A percentile compares a stretch with the other conserved stretches of the same genome.
Conservation (phyloP, 2,888 invertebrate species). For the Fragum sueziense region DNA sequence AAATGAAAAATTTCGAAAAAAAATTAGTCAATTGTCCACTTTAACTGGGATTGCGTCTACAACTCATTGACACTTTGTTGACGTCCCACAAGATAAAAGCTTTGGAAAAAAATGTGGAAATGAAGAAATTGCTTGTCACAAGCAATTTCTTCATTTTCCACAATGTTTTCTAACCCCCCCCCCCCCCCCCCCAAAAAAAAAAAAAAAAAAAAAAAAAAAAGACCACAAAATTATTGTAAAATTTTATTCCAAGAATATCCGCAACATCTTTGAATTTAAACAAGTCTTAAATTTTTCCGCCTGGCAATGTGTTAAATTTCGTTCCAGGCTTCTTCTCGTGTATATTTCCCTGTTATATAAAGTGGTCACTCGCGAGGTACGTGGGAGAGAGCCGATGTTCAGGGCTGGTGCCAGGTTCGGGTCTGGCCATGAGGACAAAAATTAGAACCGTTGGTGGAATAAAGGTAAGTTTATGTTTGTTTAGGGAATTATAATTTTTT, state of each 20-base stretch:
- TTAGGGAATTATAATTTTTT: too few species aligned
- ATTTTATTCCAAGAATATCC: background rate
- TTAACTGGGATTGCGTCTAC: too few species aligned
- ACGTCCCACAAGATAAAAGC: too few species aligned
- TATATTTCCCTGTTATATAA: slow-evolving; percentile 25
- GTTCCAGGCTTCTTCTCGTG: slow-evolving; percentile 34
- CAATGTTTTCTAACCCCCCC: too few species aligned
- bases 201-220: background rate
- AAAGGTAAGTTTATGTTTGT: slow-evolving; percentile 32
- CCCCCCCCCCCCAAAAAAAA: too few species aligned
- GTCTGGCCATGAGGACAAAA: slow-evolving; percentile 37
- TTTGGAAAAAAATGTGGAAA: too few species aligned
- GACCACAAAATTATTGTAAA: background rate
- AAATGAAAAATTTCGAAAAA: too few species aligned
- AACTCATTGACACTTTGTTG: too few species aligned
- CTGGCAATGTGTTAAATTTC: background rate
- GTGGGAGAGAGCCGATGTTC: slow-evolving; percentile 32
- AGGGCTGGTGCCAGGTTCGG: slow-evolving; percentile 37
- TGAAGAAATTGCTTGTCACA: too few species aligned
- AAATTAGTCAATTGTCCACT: too few species aligned
- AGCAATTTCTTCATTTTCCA: too few species aligned
- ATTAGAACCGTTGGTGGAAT: slow-evolving; percentile 46
- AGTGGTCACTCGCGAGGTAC: slow-evolving; percentile 31
- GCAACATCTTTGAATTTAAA: too few species aligned
- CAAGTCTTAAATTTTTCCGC: background rate